Evolutionary conservation across 2,113 vertebrate genomes (phyloP).

Genomic region (Haliaeetus leucogaster): DNA sequence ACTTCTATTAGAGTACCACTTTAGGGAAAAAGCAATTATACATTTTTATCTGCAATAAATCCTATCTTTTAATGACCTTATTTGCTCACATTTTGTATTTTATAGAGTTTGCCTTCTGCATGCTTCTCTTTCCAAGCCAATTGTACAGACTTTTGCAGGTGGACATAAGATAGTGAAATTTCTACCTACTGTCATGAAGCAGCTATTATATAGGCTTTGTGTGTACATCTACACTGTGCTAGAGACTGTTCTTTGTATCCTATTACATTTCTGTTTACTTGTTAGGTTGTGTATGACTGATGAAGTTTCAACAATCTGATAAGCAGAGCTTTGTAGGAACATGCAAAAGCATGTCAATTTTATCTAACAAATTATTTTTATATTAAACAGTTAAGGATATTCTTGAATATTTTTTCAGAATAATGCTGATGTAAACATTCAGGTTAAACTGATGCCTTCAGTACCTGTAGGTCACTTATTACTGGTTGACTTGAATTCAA

Average conservation of each 20-base stretch:
- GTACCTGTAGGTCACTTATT: not conserved
- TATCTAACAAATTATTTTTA: constrained; percentile 48
- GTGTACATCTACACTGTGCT: not conserved
- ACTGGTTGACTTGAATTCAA: constrained; percentile 19
- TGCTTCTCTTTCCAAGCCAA: not conserved
- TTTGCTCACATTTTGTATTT: not conserved
- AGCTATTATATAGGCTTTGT: not conserved
- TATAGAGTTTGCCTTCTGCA: not conserved
- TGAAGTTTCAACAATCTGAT: not conserved
- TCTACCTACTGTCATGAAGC: not conserved
- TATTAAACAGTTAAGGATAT: constrained; percentile 49
- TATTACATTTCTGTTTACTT: not conserved
- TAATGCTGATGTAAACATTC: not conserved
- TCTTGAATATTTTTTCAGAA: constrained; percentile 22
- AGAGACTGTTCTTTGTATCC: not conserved
- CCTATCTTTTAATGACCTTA: not conserved
- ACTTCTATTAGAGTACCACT: not conserved
- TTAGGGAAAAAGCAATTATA: not conserved
- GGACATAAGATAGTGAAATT: not conserved
- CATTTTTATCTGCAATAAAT: not conserved
- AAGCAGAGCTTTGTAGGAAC: not conserved
- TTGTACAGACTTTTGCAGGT: not conserved
- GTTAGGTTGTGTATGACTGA: not conserved
- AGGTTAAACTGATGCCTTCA: not conserved
- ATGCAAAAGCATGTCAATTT: not conserved